These are phyloP conservation scores for Liodrosophila aerea DNA, from an alignment of 2,888 invertebrate species.

Conservation along the genomic window DNA sequence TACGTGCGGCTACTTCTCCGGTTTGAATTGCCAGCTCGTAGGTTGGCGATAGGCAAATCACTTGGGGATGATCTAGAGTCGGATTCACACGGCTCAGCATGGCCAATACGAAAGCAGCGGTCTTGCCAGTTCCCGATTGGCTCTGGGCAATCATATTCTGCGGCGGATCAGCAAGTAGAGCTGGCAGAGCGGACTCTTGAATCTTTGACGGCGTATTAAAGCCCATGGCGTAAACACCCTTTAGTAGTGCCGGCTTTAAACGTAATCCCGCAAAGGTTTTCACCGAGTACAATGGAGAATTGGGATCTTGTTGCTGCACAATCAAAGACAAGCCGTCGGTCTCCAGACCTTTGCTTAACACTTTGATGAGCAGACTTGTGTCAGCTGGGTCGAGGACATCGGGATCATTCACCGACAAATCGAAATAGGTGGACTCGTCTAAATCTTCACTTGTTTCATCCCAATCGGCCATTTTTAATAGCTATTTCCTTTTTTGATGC, in stretches of 20 bases:
- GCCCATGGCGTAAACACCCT: constrained; percentile 97
- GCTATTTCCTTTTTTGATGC: constrained; percentile 2
- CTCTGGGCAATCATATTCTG: constrained; percentile 99
- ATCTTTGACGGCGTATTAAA: constrained; percentile 99
- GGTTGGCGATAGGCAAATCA: constrained; percentile 97
- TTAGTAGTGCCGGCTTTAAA: constrained; percentile 94
- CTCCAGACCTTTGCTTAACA: constrained; percentile 93
- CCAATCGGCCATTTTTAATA: constrained; percentile 75
- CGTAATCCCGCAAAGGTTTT: constrained; percentile 94
- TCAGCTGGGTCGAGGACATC: constrained; percentile 86
- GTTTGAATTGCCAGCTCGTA: constrained; percentile 99
- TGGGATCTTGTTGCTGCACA: constrained; percentile 94
- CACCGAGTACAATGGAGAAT: constrained; percentile 96
- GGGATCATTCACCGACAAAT: constrained; percentile 61
- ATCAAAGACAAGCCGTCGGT: constrained; percentile 94
- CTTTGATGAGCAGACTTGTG: constrained; percentile 93
- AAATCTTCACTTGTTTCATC: constrained; percentile 80
- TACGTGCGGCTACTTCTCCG: constrained; percentile 97
- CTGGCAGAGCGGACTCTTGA: constrained; percentile 97
- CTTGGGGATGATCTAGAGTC: constrained; percentile 92
- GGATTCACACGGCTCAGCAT: constrained; percentile 97
- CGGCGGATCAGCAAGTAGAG: constrained; percentile 95
- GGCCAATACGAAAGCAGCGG: constrained; percentile 98
- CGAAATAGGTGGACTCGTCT: constrained; percentile 54
- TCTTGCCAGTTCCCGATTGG: constrained; percentile 99